Base-by-base conservation (phyloP, 2,113 vertebrate species). In the Parus major region DNA sequence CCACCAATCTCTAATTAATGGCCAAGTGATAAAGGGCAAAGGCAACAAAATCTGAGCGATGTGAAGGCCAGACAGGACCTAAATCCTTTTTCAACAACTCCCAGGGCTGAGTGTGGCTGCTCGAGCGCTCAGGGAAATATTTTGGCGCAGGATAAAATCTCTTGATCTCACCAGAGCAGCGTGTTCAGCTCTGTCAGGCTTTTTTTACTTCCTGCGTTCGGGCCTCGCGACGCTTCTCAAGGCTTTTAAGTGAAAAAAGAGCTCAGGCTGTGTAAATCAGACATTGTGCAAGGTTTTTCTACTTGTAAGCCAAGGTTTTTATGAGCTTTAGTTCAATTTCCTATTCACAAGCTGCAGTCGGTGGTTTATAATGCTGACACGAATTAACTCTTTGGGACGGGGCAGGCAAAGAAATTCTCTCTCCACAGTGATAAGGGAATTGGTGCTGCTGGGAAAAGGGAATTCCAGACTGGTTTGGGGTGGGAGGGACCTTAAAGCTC, bases 251-350 rank as follows among this genome's bases (percentile, higher is more conserved):
- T 47, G 56, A 64, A 69, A 69, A 81, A 80, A 69, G 44, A 25
- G 52, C 52, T 87, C 59, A 29, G 93, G 19, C 49, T 35, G 65
- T 71, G 53, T 57, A 68, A 77, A 39, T 91, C 76, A 69, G 79
- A 82, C 41, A 57, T 69, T 57, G 41, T 57, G 47, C 71, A 75
- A 66, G n/a, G 22, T 68, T 81, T 65, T 82, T 68, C 42, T 63
- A 6, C 60, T 53, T 63, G 31, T 25, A 52, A 42, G 42, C 39
- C 36, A 81, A 82, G 29, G 31, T 56, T 78, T 64, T 93, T 70
- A 68, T 36, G 86, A 80, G 52, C 59, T 73, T 84, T 84, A 72
- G 47, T 42, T 77, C 93, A 44, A 49, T 78, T 95, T 93, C 56
- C 46, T 82, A 83, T n/a, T 72, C 39, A 23, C 35, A 46, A 79